A percentile compares a stretch with the other conserved stretches of the same genome.
phyloP scores from a whole-genome alignment of 2,797 vertebrate genomes.

The Steatocranus sp. region DNA sequence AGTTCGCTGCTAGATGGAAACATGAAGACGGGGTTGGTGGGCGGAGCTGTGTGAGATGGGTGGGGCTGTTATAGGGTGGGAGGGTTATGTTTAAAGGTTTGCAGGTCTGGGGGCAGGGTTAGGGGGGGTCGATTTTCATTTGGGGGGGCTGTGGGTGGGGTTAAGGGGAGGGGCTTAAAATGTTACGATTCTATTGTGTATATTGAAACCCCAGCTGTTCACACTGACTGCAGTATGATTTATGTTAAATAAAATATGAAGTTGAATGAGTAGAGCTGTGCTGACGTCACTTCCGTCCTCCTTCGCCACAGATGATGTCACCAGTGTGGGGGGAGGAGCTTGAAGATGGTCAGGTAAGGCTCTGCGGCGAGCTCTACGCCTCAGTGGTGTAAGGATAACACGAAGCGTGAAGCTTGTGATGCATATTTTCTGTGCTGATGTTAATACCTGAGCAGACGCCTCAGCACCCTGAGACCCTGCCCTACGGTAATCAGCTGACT shows the following conservation, averaged over 20 bases:
- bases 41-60: background rate
- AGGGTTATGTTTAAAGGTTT: constrained; percentile 18
- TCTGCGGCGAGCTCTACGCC: background rate
- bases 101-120: background rate
- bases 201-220: constrained; percentile 80
- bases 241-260: constrained; percentile 82
- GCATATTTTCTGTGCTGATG: background rate
- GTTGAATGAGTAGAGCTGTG: constrained; percentile 67
- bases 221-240: constrained; percentile 81
- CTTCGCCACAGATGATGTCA: background rate
- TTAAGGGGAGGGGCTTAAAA: constrained; percentile 43
- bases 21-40: background rate
- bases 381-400: background rate
- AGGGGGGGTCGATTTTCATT: background rate
- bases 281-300: background rate
- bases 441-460: background rate
- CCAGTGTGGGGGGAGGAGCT: background rate
- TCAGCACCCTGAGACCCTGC: background rate
- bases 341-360: background rate
- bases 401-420: background rate
- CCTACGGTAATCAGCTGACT: background rate
- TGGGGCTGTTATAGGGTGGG: constrained; percentile 8
- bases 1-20: constrained; percentile 29
- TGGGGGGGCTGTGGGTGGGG: background rate
- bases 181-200: constrained; percentile 76